Conservation (phyloP, 2,113 vertebrate species). For the Fulmarus glacialis region DNA sequence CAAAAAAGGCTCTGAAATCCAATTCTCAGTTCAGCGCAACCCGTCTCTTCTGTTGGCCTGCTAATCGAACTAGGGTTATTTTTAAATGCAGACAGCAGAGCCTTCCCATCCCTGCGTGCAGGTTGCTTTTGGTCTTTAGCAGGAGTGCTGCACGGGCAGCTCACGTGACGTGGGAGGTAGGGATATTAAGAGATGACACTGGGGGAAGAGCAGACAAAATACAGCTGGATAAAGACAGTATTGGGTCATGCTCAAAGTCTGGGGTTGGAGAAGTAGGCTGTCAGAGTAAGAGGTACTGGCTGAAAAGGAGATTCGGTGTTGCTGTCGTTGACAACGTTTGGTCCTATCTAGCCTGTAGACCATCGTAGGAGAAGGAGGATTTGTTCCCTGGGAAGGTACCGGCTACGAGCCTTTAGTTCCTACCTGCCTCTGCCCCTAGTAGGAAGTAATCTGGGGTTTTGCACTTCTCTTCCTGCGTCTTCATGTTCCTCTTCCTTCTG, state of each 20-base stretch:
- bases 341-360: rapidly evolving
- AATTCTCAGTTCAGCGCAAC: rapidly evolving
- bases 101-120: neutral
- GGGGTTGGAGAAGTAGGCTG: neutral
- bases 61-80: neutral
- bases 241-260: rapidly evolving
- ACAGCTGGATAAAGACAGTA: neutral
- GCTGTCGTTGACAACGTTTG: rapidly evolving
- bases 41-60: neutral
- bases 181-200: rapidly evolving
- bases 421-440: neutral
- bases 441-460: neutral
- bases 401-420: neutral
- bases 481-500: neutral
- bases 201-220: neutral
- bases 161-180: rapidly evolving
- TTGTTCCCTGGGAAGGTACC: neutral
- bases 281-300: neutral
- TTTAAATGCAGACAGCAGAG: neutral
- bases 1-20: neutral
- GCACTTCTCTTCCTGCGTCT: neutral
- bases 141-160: neutral
- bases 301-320: neutral
- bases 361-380: neutral
- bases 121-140: neutral